These are phyloP conservation scores for Setophaga coronata DNA, from an alignment of 2,113 vertebrate genomes.

Conservation along the genomic window DNA sequence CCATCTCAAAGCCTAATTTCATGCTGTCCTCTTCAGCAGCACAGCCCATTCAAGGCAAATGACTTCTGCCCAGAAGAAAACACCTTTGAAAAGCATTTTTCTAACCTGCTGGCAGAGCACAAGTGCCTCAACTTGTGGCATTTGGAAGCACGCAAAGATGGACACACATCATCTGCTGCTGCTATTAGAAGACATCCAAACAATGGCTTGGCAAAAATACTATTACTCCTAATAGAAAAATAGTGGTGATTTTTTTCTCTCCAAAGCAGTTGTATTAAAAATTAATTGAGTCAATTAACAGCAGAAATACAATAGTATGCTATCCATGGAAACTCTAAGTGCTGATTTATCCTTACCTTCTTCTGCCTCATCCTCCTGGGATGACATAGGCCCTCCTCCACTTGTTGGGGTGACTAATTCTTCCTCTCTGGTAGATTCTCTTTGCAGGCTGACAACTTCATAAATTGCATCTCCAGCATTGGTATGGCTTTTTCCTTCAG, in stretches of 20 bases:
- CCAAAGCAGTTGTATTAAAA: not conserved
- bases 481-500: slow-evolving; percentile 77
- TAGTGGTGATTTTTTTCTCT: not conserved
- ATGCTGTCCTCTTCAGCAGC: not conserved
- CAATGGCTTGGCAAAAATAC: not conserved
- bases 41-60: not conserved
- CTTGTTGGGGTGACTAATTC: slow-evolving; percentile 72
- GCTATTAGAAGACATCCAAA: not conserved
- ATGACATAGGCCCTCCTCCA: slow-evolving; percentile 74
- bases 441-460: slow-evolving; percentile 92
- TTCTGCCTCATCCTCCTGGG: slow-evolving; percentile 90
- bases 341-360: slow-evolving; percentile 80
- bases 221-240: not conserved
- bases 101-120: not conserved
- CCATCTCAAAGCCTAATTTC: not conserved
- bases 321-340: not conserved
- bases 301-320: not conserved
- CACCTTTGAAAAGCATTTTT: not conserved
- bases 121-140: not conserved
- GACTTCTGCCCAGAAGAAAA: not conserved
- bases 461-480: slow-evolving; percentile 87
- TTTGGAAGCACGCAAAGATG: not conserved
- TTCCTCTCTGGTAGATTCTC: slow-evolving; percentile 84
- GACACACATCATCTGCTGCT: not conserved
- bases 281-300: not conserved